Evolutionary conservation across 2,888 invertebrate species (phyloP), one percentile per base, ranked within the genome.

Genomic region (Xylophagus ater): DNA sequence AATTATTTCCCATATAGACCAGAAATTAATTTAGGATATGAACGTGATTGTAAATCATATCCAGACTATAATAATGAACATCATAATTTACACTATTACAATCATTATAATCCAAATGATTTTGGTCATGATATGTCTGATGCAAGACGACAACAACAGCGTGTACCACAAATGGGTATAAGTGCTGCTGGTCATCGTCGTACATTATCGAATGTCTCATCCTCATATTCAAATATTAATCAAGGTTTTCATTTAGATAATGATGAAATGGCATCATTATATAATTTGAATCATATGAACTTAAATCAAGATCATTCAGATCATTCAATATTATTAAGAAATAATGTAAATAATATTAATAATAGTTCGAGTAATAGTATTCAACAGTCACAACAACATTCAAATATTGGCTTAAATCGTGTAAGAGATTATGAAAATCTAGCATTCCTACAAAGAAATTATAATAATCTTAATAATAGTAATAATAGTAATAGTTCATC

Each of bases 141-240:
- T 39, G 6, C 45, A 42, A 25, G 36, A 18, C 37, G 41, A 25
- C 41, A 41, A 28, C 34, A 42, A 12, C 60, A 61, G 2, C 54
- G 63, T 3, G 62, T 64, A 3, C 65, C 65, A 1, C 60, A 63
- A 44, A 65, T 65, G 65, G 65, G 65, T 10, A 54, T 65, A 2
- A 58, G 52, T 14, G 65, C 65, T 3, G 57, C 56, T 2, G 61
- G 60, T 2, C 89, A 88, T 60, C 73, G 81, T 49, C 72, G 88
- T 40, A 84, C 85, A 0, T 78, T 83, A 0, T 84, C 86, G 0
- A 83, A 83, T 53, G 78, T 84, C 4, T 78, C 78, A 0, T 71
- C 68, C 0, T 64, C 70, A 0, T 60, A 56, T 31, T 72, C 73
- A 0, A 76, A 68, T 50, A 67, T 75, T 18, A 79, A 76, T 59